phyloP scores from a whole-genome alignment of 2,888 invertebrate species.

The Antitype chi region DNA sequence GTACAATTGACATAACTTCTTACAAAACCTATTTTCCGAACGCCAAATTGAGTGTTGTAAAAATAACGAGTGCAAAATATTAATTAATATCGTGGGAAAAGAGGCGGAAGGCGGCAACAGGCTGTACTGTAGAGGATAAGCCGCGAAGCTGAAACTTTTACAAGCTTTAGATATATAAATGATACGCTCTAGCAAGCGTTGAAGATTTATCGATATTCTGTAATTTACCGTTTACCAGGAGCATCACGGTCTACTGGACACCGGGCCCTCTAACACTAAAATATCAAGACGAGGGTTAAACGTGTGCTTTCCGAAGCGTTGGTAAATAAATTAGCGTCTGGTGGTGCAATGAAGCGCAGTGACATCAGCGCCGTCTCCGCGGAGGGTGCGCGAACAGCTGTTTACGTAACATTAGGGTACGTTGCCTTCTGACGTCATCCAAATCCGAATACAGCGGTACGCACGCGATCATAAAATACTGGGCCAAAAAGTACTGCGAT shows the following conservation, averaged over 20 bases:
- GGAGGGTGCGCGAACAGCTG: slow-evolving; percentile 42
- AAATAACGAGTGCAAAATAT: slow-evolving; percentile 33
- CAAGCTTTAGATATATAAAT: slow-evolving; percentile 56
- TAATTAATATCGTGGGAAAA: slow-evolving; percentile 26
- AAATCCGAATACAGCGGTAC: slow-evolving; percentile 11
- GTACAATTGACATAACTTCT: slow-evolving; percentile 10
- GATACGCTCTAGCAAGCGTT: slow-evolving; percentile 59
- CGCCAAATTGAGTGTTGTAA: neutral
- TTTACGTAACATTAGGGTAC: slow-evolving; percentile 52
- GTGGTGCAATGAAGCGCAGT: slow-evolving; percentile 59
- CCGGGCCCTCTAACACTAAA: slow-evolving; percentile 39
- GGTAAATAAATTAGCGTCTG: slow-evolving; percentile 52
- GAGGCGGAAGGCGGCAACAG: slow-evolving; percentile 40
- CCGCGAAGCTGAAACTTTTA: slow-evolving; percentile 45
- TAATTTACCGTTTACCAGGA: slow-evolving; percentile 60
- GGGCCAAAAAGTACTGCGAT: slow-evolving; percentile 8
- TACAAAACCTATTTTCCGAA: neutral
- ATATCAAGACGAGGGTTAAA: slow-evolving; percentile 53
- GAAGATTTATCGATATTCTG: slow-evolving; percentile 66
- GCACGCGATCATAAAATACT: slow-evolving; percentile 9
- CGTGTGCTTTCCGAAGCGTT: slow-evolving; percentile 34
- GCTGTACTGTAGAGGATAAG: slow-evolving; percentile 43
- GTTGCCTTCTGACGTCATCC: slow-evolving; percentile 46
- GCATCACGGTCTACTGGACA: slow-evolving; percentile 39
- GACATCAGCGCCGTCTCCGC: slow-evolving; percentile 40